Base-by-base conservation (phyloP, 2,888 invertebrate genomes). In the Chaetogeoica ovagalla region DNA sequence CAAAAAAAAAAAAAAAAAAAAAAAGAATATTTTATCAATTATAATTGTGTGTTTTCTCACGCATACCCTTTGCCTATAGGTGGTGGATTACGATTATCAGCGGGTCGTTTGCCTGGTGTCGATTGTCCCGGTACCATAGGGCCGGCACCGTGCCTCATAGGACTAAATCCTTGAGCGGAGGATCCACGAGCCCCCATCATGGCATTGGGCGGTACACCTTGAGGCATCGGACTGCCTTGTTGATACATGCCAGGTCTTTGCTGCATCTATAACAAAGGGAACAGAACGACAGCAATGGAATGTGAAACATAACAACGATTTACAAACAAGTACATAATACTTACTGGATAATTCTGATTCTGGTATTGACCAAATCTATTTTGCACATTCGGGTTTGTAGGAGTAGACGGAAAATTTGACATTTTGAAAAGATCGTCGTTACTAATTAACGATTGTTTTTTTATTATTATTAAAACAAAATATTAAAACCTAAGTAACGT, bases 321-420 rank as follows among this genome's bases (percentile, higher is more conserved):
- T 30, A 72, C 70, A 68, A 77, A 13, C 11, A 13, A 13, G 48
- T 75, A 30, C 4, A 74, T 37, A 63, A 23, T 68, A 85, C 89
- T 89, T 88, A 94, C 94, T 85, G 93, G 91, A 87, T 94, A 94
- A 86, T 89, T 91, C 82, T 92, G 92, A 69, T 90, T 90, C 15
- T 92, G 89, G 86, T 92, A 92, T 70, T 91, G 92, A 30, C 92
- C 79, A 19, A 79, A 79, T 79, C 79, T 79, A 23, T 79, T 79
- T 70, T 79, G 79, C 21, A 79, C 79, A 63, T 63, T 79, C 0
- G 79, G 79, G 7, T 79, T 79, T 3, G 79, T 63, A 5, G 79
- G 79, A 55, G 79, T 55, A 11, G 70, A 57, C 0, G 79, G 70
- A 57, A 79, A 79, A 79, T 71, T 79, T 19, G 79, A 79, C 79